Conservation (phyloP, 2,888 invertebrate species). For the Physocephala rufipes region DNA sequence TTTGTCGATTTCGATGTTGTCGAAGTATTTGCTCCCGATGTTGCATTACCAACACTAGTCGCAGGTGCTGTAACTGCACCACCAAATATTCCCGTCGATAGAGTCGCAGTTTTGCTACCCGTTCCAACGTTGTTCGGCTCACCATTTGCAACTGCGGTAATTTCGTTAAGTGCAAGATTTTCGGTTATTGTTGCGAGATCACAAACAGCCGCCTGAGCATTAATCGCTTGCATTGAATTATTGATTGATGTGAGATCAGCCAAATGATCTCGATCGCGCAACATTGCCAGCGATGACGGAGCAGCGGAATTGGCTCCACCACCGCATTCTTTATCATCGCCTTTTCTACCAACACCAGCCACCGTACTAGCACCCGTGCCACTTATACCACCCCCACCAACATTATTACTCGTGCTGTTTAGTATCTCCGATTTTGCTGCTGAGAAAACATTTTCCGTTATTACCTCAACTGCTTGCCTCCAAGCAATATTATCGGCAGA, state of each 20-base stretch:
- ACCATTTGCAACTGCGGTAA: constrained; percentile 40
- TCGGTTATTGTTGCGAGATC: constrained; percentile 90
- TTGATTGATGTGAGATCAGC: constrained; percentile 77
- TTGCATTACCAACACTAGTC: constrained; percentile 36
- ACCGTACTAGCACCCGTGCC: constrained; percentile 25
- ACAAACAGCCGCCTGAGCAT: constrained; percentile 65
- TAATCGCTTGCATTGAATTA: constrained; percentile 74
- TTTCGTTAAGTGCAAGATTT: constrained; percentile 76
- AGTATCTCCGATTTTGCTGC: constrained; percentile 77
- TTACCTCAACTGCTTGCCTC: constrained; percentile 87
- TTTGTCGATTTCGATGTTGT: constrained; percentile 61
- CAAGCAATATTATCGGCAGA: constrained; percentile 92
- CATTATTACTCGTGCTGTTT: constrained; percentile 28
- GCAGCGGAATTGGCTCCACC: constrained; percentile 60
- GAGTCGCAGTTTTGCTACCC: constrained; percentile 55
- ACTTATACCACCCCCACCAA: constrained; percentile 28
- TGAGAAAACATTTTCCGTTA: constrained; percentile 83
- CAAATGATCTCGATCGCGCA: constrained; percentile 69
- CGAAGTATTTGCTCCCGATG: constrained; percentile 52
- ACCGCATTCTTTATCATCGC: constrained; percentile 9
- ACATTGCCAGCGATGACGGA: constrained; percentile 56
- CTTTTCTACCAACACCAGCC: constrained; percentile 24
- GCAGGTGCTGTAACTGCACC: constrained; percentile 63
- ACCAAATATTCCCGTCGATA: constrained; percentile 55
- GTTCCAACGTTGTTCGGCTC: constrained; percentile 30